Percentiles rank a stretch among this genome's conserved stretches.
phyloP scores from a whole-genome alignment of 2,113 vertebrate species.

The Anolis carolinensis region DNA sequence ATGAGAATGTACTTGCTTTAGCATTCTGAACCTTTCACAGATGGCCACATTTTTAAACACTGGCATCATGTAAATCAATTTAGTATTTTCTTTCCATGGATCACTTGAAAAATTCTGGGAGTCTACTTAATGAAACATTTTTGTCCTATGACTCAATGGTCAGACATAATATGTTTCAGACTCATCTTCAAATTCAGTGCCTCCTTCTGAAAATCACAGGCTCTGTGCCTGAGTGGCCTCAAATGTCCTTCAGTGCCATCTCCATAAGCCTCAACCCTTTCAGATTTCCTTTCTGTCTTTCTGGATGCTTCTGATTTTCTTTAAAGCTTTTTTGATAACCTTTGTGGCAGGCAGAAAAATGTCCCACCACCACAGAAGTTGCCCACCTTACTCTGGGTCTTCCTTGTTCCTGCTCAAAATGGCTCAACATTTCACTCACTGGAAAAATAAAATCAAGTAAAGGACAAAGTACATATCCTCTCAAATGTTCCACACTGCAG shows the following conservation, averaged over 20 bases:
- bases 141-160: background rate
- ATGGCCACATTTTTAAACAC: constrained; percentile 57
- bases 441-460: background rate
- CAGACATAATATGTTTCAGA: background rate
- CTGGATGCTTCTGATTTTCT: too few relatives aligned
- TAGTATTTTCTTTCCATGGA: background rate
- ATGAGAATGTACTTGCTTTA: constrained; percentile 18
- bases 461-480: background rate
- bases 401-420: background rate
- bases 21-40: constrained; percentile 25
- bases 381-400: background rate
- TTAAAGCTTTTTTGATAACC: too few relatives aligned
- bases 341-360: too few relatives aligned
- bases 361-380: too few relatives aligned
- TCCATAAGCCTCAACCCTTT: too few relatives aligned
- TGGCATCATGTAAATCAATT: constrained; percentile 41
- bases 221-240: too few relatives aligned
- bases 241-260: background rate
- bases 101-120: background rate
- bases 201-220: too few relatives aligned
- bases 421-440: background rate
- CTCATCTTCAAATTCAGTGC: too few relatives aligned
- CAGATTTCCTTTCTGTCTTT: too few relatives aligned
- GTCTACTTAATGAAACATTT: background rate
- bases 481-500: background rate